Conservation (phyloP, 2,113 vertebrate genomes). For the Mormoops blainvillei region DNA sequence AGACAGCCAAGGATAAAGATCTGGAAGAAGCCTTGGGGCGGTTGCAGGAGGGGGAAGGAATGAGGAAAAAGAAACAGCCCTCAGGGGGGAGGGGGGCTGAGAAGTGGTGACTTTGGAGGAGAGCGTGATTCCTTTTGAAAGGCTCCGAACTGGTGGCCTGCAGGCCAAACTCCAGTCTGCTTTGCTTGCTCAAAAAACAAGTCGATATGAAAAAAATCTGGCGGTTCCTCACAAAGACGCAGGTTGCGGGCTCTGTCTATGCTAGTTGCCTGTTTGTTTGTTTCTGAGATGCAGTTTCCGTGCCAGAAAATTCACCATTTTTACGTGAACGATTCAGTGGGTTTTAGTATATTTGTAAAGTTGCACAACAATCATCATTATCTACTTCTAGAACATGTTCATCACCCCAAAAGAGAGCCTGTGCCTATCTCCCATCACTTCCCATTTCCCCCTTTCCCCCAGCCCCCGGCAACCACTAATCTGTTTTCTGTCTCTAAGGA, state of each 20-base stretch:
- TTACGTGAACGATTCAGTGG: no score
- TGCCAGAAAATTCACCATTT: not conserved
- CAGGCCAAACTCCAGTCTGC: not conserved
- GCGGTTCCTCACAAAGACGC: not conserved
- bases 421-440: not conserved
- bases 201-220: not conserved
- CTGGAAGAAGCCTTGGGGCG: not conserved
- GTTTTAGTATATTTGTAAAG: not conserved
- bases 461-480: not conserved
- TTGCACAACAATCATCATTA: not conserved
- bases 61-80: not conserved
- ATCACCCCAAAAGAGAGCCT: not conserved
- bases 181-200: not conserved
- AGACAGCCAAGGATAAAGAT: not conserved
- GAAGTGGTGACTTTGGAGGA: no score
- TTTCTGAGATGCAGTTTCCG: not conserved
- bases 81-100: rapidly evolving
- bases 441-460: not conserved
- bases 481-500: not conserved
- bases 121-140: not conserved
- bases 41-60: not conserved
- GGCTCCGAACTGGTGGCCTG: not conserved
- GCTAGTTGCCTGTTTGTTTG: not conserved
- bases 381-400: not conserved
- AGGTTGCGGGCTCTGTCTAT: not conserved